Evolutionary conservation across 2,888 invertebrate species (phyloP).

Genomic region (Andrena bucephala): DNA sequence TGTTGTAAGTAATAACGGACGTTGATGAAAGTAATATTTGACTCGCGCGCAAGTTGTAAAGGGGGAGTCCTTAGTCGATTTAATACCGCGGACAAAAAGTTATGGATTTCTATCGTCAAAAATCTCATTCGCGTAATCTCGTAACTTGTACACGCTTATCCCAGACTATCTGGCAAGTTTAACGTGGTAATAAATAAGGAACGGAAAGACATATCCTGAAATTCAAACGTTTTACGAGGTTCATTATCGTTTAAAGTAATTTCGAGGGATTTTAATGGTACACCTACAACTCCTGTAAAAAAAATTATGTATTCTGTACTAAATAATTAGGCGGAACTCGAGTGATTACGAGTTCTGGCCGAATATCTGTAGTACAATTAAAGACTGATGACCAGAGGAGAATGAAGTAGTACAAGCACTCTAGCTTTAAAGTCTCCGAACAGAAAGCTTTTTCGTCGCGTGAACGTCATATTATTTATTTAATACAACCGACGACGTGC

Average conservation of each 20-base stretch:
- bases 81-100: slow-evolving; percentile 17
- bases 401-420: slow-evolving; percentile 58
- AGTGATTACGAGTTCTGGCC: slow-evolving; percentile 38
- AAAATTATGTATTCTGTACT: slow-evolving; percentile 41
- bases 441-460: slow-evolving; percentile 30
- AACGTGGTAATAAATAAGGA: slow-evolving; percentile 40
- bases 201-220: slow-evolving; percentile 72
- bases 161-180: slow-evolving; percentile 30
- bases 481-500: slow-evolving; percentile 51
- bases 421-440: slow-evolving; percentile 56
- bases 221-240: slow-evolving; percentile 60
- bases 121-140: slow-evolving; percentile 41
- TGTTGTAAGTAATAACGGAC: slow-evolving; percentile 40
- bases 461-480: slow-evolving; percentile 39
- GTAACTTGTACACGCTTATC: slow-evolving; percentile 27
- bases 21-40: slow-evolving; percentile 63
- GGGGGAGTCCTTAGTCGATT: slow-evolving; percentile 35
- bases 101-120: slow-evolving; percentile 28
- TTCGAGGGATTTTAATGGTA: slow-evolving; percentile 40
- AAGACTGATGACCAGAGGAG: slow-evolving; percentile 69
- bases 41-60: slow-evolving; percentile 31
- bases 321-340: slow-evolving; percentile 48
- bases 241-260: slow-evolving; percentile 36
- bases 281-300: slow-evolving; percentile 34
- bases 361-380: slow-evolving; percentile 68